Evolutionary conservation across 1,140 invertebrate genomes (phyloP).

Genomic region (Drosophila nannoptera): DNA sequence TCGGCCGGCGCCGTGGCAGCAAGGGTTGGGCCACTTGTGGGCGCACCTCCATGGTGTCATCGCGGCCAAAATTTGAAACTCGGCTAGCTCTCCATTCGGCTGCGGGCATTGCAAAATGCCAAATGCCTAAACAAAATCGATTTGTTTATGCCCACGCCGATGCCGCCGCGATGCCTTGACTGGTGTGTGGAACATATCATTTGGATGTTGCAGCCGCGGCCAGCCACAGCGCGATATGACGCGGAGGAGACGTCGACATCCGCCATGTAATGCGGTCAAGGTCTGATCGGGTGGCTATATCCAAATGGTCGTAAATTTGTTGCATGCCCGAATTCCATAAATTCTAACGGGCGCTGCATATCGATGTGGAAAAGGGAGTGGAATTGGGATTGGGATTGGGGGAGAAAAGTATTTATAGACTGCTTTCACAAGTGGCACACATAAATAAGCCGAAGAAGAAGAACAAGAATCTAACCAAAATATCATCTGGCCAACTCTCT

Average conservation of each 20-base stretch:
- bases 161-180: not conserved
- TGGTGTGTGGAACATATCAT: conserved; percentile 52
- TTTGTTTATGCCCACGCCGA: conserved; percentile 61
- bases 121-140: conserved; percentile 61
- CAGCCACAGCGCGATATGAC: conserved; percentile 16
- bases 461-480: conserved; percentile 32
- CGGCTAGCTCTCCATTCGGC: conserved; percentile 17
- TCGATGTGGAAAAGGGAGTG: conserved; percentile 15
- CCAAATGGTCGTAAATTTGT: conserved; percentile 69
- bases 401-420: conserved; percentile 43
- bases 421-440: conserved; percentile 70
- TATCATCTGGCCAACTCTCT: conserved; percentile 22
- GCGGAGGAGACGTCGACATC: conserved; percentile 29
- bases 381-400: conserved; percentile 12
- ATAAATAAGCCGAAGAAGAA: conserved; percentile 62
- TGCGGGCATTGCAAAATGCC: conserved; percentile 48
- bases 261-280: conserved; percentile 68
- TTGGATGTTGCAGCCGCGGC: conserved; percentile 34
- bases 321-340: conserved; percentile 61
- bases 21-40: conserved; percentile 31
- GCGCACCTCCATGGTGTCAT: conserved; percentile 33
- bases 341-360: conserved; percentile 34
- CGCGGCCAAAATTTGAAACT: conserved; percentile 20
- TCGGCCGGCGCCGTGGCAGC: conserved; percentile 17
- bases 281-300: conserved; percentile 32